Evolutionary conservation across 2,797 vertebrate genomes (phyloP).

Genomic region (Urophycis tenuis): DNA sequence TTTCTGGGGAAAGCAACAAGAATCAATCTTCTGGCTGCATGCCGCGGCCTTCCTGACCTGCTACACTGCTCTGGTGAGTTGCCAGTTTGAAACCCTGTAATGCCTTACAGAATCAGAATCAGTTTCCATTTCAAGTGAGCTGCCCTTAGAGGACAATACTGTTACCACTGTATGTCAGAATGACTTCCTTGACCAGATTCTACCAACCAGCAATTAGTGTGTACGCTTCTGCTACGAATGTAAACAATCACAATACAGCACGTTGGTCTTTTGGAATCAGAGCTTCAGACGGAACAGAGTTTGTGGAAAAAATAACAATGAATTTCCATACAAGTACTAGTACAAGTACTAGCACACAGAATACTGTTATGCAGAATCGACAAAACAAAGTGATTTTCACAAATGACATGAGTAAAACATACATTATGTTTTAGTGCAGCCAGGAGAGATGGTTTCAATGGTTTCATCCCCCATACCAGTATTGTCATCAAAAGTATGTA

Average conservation of each 20-base stretch:
- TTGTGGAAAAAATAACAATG: not conserved
- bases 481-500: no score
- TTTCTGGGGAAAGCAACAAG: not conserved
- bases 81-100: slow-evolving; percentile 1
- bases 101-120: not conserved
- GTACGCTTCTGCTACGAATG: not conserved
- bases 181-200: no score
- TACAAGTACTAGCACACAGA: not conserved
- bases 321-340: not conserved
- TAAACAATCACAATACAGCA: not conserved
- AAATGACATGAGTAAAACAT: no score
- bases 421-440: no score
- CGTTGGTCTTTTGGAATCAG: not conserved
- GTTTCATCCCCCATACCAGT: no score
- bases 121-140: no score
- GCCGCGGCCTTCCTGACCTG: not conserved
- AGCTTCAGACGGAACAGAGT: not conserved
- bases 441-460: no score
- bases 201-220: no score
- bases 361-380: no score
- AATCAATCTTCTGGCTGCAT: not conserved
- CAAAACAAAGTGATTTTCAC: no score
- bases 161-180: no score
- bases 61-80: not conserved
- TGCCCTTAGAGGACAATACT: not conserved